Evolutionary conservation across 2,797 vertebrate genomes (phyloP), one percentile per base, ranked within the genome.

Genomic region (Caiman crocodilus): DNA sequence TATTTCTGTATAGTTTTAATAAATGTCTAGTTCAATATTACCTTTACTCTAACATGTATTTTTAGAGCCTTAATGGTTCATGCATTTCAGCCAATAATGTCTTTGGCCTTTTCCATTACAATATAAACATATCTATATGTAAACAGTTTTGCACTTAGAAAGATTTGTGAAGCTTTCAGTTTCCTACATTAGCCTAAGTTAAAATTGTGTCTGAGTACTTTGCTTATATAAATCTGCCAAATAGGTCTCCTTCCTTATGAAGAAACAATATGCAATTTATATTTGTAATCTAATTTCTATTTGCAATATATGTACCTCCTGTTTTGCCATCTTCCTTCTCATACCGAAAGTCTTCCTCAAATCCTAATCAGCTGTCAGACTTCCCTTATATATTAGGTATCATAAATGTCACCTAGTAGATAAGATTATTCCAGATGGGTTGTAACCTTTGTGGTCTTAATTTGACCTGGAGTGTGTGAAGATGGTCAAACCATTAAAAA

Each of bases 401-500:
- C 28, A 67, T 88, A 76, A 7, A 79, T 14, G 81, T 92, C 56
- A 17, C 7, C 4, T 83, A 21, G 1, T 42, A 35, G 69, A 90
- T 42, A 1, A 88, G 81, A 58, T 74, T 84, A 30, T 15, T 88
- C 25, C 17, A 56, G 16, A 26, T 50, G 12, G 90, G n/a, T 21
- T 85, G 64, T 69, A 91, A 93, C 84, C 7, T 71, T 85, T 50
- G 28, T 35, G 26, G 18, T 59, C 61, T 85, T 76, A 76, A 77
- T 76, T 87, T 76, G 91, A 20, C 78, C 81, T 18, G 28, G 32
- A 80, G 67, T 30, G 82, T 56, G 1, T 82, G 76, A 84, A 83
- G 60, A 73, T 76, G 90, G 87, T 2, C 83, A 81, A 25, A 58
- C 90, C 85, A 94, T 93, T 18, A 3, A 60, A 94, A 85, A 73